Conservation (phyloP, 2,797 vertebrate species). For the Sebastes miniatus region DNA sequence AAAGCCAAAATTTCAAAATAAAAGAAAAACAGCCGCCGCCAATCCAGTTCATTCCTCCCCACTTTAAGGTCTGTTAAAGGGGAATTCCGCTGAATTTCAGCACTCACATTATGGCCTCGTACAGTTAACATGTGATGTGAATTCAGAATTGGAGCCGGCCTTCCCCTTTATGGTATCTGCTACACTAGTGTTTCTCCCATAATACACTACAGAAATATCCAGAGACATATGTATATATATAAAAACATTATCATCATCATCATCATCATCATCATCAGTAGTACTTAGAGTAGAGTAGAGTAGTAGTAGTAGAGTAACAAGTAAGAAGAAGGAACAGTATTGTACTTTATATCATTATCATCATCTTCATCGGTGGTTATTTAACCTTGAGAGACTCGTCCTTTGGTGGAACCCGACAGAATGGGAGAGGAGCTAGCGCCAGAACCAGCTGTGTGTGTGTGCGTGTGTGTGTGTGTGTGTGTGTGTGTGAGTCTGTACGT, state of each 20-base stretch:
- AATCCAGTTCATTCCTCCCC: conserved; percentile 58
- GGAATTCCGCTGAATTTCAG: conserved; percentile 64
- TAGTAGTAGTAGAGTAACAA: conserved; percentile 86
- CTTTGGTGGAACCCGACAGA: conserved; percentile 65
- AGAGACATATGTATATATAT: conserved; percentile 79
- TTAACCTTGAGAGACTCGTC: conserved; percentile 67
- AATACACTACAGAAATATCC: conserved; percentile 82
- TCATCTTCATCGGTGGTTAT: conserved; percentile 68
- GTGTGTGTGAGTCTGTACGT: neutral
- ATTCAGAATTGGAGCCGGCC: conserved; percentile 39
- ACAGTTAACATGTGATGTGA: conserved; percentile 56
- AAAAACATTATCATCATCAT: conserved; percentile 74
- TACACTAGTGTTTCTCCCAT: conserved; percentile 85
- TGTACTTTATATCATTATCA: conserved; percentile 78
- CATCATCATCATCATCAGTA: conserved; percentile 63
- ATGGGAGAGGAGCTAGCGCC: conserved; percentile 60
- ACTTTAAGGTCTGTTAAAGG: conserved; percentile 66
- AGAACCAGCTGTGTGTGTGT: conserved; percentile 42
- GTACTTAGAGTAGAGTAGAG: conserved; percentile 83
- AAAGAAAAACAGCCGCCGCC: conserved; percentile 62
- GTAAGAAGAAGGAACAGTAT: conserved; percentile 85
- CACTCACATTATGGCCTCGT: conserved; percentile 64
- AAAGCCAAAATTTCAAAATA: conserved; percentile 35
- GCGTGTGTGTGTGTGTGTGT: neutral
- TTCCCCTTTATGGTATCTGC: conserved; percentile 75